These are phyloP conservation scores for Rhodinocichla rosea DNA, from an alignment of 2,113 vertebrate genomes.

Conservation along the genomic window DNA sequence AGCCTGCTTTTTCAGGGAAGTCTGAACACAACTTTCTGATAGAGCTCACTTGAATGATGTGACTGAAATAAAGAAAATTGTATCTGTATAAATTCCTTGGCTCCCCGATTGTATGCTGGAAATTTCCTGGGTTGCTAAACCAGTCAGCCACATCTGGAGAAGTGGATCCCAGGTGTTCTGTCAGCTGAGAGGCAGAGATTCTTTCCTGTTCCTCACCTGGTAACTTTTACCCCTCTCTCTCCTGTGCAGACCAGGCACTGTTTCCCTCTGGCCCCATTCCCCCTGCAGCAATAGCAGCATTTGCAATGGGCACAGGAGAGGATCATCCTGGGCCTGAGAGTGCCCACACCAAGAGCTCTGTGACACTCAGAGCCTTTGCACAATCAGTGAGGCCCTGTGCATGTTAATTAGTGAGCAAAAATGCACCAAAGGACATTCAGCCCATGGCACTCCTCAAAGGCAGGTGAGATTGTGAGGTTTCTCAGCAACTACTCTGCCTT, in stretches of 20 bases:
- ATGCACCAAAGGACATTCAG: background rate
- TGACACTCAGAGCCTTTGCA: background rate
- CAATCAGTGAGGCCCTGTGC: background rate
- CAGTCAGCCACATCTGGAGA: background rate
- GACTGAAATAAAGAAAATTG: background rate
- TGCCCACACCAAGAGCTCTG: background rate
- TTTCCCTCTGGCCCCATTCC: background rate
- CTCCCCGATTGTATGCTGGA: fast-evolving
- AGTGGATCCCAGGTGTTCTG: background rate
- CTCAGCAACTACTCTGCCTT: background rate
- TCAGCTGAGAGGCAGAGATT: background rate
- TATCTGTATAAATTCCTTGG: background rate
- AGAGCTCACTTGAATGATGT: background rate
- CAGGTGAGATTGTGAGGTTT: background rate
- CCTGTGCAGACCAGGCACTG: background rate
- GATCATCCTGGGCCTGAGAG: too few relatives aligned
- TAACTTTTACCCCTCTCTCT: background rate
- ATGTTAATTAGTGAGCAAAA: background rate
- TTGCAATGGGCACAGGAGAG: background rate
- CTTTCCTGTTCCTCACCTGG: background rate
- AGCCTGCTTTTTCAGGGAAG: background rate
- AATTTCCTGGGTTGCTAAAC: background rate
- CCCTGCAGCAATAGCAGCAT: background rate
- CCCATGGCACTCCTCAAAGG: background rate
- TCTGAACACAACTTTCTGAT: background rate